A percentile compares a stretch with the other conserved stretches of the same genome.
These are phyloP conservation scores for Monomorium pharaonis DNA, from an alignment of 1,140 invertebrate species.

Conservation along the genomic window DNA sequence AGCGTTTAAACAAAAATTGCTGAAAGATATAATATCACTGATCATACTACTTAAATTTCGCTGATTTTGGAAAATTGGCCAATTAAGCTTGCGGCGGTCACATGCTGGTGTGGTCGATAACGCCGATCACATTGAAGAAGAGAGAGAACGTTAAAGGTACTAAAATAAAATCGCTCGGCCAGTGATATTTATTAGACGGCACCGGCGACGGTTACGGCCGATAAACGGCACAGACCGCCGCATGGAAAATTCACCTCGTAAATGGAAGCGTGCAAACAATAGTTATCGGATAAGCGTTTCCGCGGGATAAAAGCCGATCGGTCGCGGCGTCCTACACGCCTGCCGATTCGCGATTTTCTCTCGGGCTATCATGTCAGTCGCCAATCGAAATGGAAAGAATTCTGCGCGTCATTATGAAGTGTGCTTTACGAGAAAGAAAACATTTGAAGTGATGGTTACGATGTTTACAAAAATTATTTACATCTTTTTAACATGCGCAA, in stretches of 20 bases:
- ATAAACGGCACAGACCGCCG: constrained; percentile 1
- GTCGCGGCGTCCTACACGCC: neutral
- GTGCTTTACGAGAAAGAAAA: neutral
- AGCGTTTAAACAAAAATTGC: neutral
- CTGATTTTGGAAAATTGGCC: constrained; percentile 5
- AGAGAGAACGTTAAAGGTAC: constrained; percentile 2
- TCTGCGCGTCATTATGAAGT: neutral
- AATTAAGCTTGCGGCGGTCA: constrained; percentile 7
- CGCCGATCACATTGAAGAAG: constrained; percentile 10
- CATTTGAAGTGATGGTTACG: neutral
- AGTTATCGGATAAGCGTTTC: constrained; percentile 26
- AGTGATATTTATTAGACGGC: constrained; percentile 52
- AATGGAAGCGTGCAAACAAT: constrained; percentile 50
- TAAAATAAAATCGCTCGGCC: constrained; percentile 36
- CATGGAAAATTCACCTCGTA: constrained; percentile 43
- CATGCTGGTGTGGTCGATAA: constrained; percentile 18
- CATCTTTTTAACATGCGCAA: neutral
- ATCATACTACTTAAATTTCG: neutral
- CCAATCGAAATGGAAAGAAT: neutral
- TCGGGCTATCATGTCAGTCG: neutral
- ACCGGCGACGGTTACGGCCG: constrained; percentile 15
- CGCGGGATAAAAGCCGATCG: constrained; percentile 32
- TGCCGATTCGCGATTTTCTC: neutral
- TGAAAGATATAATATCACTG: neutral
- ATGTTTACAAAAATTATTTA: neutral